A percentile compares a stretch with the other conserved stretches of the same genome.
These are phyloP conservation scores for Nudaria mundana DNA, from an alignment of 2,888 invertebrate genomes.

Conservation along the genomic window DNA sequence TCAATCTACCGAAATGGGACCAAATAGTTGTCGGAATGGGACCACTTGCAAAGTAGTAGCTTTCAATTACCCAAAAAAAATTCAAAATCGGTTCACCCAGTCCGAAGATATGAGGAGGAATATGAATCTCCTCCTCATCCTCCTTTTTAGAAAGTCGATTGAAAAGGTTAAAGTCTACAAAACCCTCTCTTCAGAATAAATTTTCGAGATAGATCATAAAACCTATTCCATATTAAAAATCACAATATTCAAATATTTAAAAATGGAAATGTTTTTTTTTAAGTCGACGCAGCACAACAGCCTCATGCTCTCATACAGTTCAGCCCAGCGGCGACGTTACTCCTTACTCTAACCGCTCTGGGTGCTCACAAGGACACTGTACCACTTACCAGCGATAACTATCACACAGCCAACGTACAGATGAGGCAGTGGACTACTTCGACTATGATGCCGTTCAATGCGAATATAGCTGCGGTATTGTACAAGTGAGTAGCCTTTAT, in stretches of 20 bases:
- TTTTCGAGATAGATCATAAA: too few relatives aligned
- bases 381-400: constrained; percentile 84
- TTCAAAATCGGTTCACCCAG: too few relatives aligned
- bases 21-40: too few relatives aligned
- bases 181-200: too few relatives aligned
- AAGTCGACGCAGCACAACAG: constrained; percentile 60
- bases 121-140: too few relatives aligned
- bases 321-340: constrained; percentile 82
- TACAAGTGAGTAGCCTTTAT: constrained; percentile 86
- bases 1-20: too few relatives aligned
- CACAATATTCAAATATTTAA: not conserved
- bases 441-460: constrained; percentile 85
- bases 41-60: too few relatives aligned
- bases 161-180: too few relatives aligned
- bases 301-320: constrained; percentile 86
- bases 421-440: constrained; percentile 86
- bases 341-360: constrained; percentile 82
- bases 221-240: too few relatives aligned
- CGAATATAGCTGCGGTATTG: constrained; percentile 87
- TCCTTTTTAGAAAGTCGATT: too few relatives aligned
- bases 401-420: constrained; percentile 61
- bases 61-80: too few relatives aligned
- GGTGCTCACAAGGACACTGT: constrained; percentile 82
- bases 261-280: constrained; percentile 1
- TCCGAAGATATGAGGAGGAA: too few relatives aligned